phyloP scores from a whole-genome alignment of 1,140 invertebrate species.

The Gryllus bimaculatus region DNA sequence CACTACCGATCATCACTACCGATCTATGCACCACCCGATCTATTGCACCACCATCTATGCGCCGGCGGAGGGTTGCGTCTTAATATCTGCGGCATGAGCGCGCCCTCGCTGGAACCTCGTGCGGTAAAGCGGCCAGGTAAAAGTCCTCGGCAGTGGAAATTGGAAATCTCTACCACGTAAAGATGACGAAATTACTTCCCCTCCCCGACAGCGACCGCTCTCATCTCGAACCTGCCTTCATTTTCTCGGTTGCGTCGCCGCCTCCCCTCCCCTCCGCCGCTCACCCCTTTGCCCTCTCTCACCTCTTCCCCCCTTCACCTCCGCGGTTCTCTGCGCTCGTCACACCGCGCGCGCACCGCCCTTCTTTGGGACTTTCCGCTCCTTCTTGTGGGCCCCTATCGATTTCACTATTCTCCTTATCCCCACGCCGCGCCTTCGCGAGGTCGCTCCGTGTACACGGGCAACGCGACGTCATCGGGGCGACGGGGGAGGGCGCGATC shows the following conservation, averaged over 20 bases:
- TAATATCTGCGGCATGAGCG: constrained; percentile 3
- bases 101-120: not conserved
- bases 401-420: not conserved
- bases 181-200: constrained; percentile 4
- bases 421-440: no score
- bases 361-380: not conserved
- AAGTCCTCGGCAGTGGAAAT: not conserved
- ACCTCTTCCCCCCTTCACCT: not conserved
- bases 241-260: not conserved
- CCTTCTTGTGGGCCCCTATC: not conserved
- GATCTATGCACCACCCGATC: no score
- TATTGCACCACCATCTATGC: no score
- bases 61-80: not conserved
- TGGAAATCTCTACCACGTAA: constrained; percentile 1
- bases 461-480: no score
- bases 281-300: not conserved
- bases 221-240: not conserved
- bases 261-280: not conserved
- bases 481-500: no score
- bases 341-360: not conserved
- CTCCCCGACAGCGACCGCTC: not conserved
- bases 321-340: not conserved
- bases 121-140: not conserved
- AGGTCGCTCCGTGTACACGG: no score
- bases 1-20: no score